phyloP scores from a whole-genome alignment of 2,797 vertebrate genomes.

The Carduelis carduelis region DNA sequence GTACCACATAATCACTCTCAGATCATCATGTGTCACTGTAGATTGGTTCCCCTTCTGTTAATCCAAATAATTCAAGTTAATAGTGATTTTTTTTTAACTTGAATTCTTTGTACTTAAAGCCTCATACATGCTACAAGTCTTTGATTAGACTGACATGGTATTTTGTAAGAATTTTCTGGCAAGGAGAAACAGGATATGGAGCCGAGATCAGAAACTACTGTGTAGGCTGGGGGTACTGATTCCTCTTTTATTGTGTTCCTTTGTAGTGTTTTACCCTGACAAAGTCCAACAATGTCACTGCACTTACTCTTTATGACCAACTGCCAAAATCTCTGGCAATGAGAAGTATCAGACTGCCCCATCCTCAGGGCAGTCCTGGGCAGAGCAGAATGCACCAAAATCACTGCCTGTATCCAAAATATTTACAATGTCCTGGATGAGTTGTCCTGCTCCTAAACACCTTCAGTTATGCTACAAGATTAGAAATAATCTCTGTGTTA shows the following conservation, averaged over 20 bases:
- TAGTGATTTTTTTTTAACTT: background rate
- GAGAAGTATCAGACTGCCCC: background rate
- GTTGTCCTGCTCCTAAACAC: background rate
- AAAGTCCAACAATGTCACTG: background rate
- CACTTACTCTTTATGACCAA: background rate
- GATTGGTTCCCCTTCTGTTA: slow-evolving; percentile 18
- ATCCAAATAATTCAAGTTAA: slow-evolving; percentile 46
- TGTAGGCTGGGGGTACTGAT: background rate
- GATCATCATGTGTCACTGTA: slow-evolving; percentile 22
- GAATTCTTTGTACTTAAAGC: background rate
- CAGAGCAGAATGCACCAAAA: background rate
- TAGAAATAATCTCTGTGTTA: background rate
- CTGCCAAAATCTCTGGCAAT: background rate
- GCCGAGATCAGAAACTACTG: background rate
- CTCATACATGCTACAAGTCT: background rate
- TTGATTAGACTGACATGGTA: background rate
- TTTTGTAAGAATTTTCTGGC: background rate
- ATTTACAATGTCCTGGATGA: background rate
- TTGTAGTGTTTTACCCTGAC: background rate
- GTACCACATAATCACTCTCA: background rate
- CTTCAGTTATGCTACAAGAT: background rate
- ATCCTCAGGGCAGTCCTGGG: background rate
- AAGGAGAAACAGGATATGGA: background rate
- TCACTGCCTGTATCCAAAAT: background rate
- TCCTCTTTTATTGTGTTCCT: background rate